Conservation (phyloP, 1,140 invertebrate genomes). For the Meloidogyne exigua region DNA sequence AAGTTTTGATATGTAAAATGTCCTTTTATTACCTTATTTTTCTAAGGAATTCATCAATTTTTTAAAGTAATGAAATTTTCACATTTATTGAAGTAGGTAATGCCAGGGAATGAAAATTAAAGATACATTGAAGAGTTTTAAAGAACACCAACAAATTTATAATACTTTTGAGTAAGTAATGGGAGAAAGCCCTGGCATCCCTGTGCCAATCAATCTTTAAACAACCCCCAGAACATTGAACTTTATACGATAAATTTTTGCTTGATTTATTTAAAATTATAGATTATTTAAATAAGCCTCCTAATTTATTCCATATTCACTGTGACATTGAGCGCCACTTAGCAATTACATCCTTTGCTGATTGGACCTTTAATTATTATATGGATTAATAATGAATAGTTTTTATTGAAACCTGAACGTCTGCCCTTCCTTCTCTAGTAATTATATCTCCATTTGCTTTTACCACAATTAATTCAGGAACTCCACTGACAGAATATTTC, state of each 20-base stretch:
- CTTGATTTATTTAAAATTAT: neutral
- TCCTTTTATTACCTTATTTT: neutral
- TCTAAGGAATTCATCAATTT: neutral
- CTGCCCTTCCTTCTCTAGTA: slow-evolving; percentile 33
- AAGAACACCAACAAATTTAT: too few relatives aligned
- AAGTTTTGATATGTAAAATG: neutral
- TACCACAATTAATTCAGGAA: slow-evolving; percentile 54
- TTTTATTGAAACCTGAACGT: slow-evolving; percentile 21
- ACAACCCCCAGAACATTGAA: neutral
- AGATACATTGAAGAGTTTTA: too few relatives aligned
- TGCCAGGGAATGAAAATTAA: neutral
- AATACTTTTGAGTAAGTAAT: too few relatives aligned
- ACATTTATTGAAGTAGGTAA: neutral
- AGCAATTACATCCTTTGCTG: neutral
- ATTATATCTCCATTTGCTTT: slow-evolving; percentile 52
- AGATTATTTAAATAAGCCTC: too few relatives aligned
- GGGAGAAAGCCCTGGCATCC: neutral
- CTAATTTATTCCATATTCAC: too few relatives aligned
- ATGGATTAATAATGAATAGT: neutral
- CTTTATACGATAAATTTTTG: neutral
- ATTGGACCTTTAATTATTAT: neutral
- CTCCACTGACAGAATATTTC: slow-evolving; percentile 53
- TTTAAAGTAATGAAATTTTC: neutral
- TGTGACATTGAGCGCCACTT: neutral
- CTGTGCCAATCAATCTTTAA: neutral